A percentile compares a stretch with the other conserved stretches of the same genome.
phyloP scores from a whole-genome alignment of 2,113 vertebrate species.

The Sminthopsis crassicaudata region DNA sequence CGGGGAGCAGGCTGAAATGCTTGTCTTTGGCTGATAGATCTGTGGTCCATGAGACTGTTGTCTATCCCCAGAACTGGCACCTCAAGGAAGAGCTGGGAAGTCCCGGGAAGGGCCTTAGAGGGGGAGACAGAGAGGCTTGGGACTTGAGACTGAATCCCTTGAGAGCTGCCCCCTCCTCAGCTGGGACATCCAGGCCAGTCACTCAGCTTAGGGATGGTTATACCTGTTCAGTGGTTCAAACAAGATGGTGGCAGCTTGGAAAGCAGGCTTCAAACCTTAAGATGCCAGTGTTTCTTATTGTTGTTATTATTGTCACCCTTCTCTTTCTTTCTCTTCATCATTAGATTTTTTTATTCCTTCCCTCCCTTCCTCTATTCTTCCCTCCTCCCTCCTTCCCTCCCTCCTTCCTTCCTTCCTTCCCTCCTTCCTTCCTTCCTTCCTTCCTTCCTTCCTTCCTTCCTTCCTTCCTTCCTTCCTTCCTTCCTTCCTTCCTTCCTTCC shows the following conservation, averaged over 20 bases:
- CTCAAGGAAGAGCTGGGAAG: not conserved
- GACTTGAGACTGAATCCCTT: not conserved
- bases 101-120: not conserved
- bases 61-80: not conserved
- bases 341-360: too few relatives aligned
- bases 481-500: not conserved
- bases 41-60: not conserved
- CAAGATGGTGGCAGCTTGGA: not conserved
- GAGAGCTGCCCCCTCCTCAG: not conserved
- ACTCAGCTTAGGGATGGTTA: not conserved
- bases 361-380: not conserved
- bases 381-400: too few relatives aligned
- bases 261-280: not conserved
- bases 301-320: too few relatives aligned
- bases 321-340: too few relatives aligned
- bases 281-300: not conserved
- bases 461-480: too few relatives aligned
- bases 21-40: not conserved
- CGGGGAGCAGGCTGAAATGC: not conserved
- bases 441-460: too few relatives aligned
- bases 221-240: not conserved
- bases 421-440: too few relatives aligned
- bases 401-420: not conserved
- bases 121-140: not conserved
- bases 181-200: not conserved